phyloP scores from a whole-genome alignment of 2,113 vertebrate species.

The Catharus minimus region DNA sequence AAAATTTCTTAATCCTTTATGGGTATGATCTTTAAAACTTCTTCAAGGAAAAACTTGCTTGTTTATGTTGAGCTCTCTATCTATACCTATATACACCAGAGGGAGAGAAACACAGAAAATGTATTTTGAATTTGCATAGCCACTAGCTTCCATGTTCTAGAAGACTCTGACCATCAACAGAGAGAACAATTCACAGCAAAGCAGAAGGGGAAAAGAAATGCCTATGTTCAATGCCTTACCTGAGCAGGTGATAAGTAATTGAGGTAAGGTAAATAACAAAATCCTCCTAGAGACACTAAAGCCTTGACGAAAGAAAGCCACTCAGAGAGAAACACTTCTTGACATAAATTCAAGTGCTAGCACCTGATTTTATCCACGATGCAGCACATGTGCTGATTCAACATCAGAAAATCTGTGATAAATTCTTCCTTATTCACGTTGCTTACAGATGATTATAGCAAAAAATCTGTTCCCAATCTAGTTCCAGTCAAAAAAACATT shows the following conservation, averaged over 20 bases:
- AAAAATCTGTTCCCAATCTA: conserved; percentile 16
- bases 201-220: neutral
- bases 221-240: neutral
- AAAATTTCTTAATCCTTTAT: neutral
- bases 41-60: neutral
- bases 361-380: neutral
- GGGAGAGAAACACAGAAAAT: neutral
- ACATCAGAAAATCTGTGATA: neutral
- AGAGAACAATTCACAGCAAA: neutral
- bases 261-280: neutral
- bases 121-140: neutral
- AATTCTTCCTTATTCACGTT: neutral
- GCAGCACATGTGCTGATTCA: neutral
- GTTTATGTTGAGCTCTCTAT: neutral
- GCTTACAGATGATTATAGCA: neutral
- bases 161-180: neutral
- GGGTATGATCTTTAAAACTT: neutral
- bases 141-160: neutral
- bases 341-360: neutral
- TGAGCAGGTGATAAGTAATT: neutral
- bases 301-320: neutral
- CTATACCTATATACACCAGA: neutral
- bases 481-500: neutral
- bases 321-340: neutral
- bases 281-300: conserved; percentile 1